Evolutionary conservation across 2,888 invertebrate genomes (phyloP).

Genomic region (Xanthia icteritia): DNA sequence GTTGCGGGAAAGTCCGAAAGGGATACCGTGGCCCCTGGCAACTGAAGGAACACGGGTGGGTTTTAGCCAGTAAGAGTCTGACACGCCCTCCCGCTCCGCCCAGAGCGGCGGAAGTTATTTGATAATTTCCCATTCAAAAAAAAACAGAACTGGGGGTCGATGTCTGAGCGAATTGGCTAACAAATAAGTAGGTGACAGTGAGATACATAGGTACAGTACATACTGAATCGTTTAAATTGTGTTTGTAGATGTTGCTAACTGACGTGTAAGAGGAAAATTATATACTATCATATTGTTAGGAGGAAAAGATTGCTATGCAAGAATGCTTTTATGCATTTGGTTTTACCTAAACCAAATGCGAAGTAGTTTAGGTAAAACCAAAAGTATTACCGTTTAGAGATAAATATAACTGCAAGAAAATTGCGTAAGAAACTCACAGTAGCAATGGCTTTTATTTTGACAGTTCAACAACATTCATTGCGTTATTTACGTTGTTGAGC

Average conservation of each 20-base stretch:
- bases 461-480: too few relatives aligned
- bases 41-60: too few relatives aligned
- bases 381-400: background rate
- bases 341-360: slow-evolving; percentile 4
- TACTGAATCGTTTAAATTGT: background rate
- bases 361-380: background rate
- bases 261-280: slow-evolving; percentile 5
- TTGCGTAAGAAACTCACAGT: too few relatives aligned
- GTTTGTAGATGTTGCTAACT: background rate
- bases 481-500: too few relatives aligned
- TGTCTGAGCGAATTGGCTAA: background rate
- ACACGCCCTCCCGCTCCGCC: too few relatives aligned
- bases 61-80: too few relatives aligned
- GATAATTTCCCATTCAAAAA: too few relatives aligned
- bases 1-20: too few relatives aligned
- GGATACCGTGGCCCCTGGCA: too few relatives aligned
- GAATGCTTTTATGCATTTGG: background rate
- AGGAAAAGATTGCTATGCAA: slow-evolving; percentile 6
- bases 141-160: too few relatives aligned
- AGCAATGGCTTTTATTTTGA: too few relatives aligned
- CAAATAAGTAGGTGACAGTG: background rate
- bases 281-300: background rate
- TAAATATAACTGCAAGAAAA: background rate
- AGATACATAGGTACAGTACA: background rate
- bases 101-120: too few relatives aligned